Evolutionary conservation across 1,140 invertebrate genomes (phyloP), one percentile per base, ranked within the genome.

Genomic region (Neodiprion fabricii): DNA sequence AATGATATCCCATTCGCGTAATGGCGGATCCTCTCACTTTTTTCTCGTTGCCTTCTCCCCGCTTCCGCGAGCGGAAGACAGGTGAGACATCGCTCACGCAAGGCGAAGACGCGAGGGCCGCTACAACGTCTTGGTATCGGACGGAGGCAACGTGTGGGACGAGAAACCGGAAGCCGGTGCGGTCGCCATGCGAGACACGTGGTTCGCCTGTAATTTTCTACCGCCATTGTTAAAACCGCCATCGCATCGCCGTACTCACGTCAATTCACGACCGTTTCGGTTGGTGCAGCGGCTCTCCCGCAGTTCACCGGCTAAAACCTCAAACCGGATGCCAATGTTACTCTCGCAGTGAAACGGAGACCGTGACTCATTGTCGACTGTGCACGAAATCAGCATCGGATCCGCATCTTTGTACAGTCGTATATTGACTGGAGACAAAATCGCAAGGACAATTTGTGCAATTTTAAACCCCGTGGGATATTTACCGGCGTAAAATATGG

Each of bases 1-100:
- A 85, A 85, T 82, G 82, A 85, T 82, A 82, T 79, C 77, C 79
- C 81, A 84, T 85, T 86, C 82, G 77, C 82, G 79, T 73, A 71
- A 82, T 61, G 53, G 53, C 53, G 53, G 53, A 61, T 61, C 53
- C 53, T 61, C 28, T 40, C 28, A 1, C 9, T 17, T 9, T 61
- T 61, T 61, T 61, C 53, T 9, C 28, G 11, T 40, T 77, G 75
- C 78, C 73, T 74, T 77, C 78, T 67, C 71, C 49, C 40, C 48
- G 40, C 17, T n/a, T 14, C 50, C 49, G n/a, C 21, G 7, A 5
- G 17, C 7, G 47, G 9, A 5, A 75, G 79, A 76, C 81, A 80
- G 81, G 76, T 84, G 82, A 84, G 83, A 83, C 83, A 84, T 84
- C 68, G 47, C 75, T 69, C 53, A 53, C 73, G 66, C 69, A 67